Conservation (phyloP, 2,797 vertebrate genomes). For the Potorous gilbertii region DNA sequence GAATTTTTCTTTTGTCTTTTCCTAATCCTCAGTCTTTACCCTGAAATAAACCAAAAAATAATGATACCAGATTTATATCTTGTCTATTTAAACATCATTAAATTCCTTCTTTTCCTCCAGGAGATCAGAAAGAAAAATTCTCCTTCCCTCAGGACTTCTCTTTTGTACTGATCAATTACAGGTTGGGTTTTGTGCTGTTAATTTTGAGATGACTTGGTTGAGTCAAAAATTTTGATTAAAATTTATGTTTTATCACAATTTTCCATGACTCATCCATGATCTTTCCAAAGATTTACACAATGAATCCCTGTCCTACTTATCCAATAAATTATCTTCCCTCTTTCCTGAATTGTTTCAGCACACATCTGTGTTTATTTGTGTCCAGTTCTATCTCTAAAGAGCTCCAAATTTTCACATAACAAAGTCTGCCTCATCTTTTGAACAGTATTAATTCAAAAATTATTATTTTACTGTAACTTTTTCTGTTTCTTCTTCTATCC, state of each 20-base stretch:
- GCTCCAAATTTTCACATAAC: slow-evolving; percentile 60
- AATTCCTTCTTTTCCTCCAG: background rate
- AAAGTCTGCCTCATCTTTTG: slow-evolving; percentile 68
- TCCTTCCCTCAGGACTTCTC: background rate
- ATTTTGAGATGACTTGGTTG: slow-evolving; percentile 21
- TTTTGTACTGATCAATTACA: slow-evolving; percentile 25
- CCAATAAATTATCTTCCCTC: slow-evolving; percentile 20
- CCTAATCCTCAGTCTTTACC: background rate
- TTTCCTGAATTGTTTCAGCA: slow-evolving; percentile 55
- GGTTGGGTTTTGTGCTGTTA: slow-evolving; percentile 4
- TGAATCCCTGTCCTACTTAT: slow-evolving; percentile 42
- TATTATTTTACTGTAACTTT: slow-evolving; percentile 51
- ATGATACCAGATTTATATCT: background rate
- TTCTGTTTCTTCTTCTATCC: slow-evolving; percentile 55
- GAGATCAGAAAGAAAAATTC: slow-evolving; percentile 24
- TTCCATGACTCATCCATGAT: slow-evolving; percentile 46
- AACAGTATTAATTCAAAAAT: slow-evolving; percentile 71
- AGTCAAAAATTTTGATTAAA: slow-evolving; percentile 49
- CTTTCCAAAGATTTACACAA: slow-evolving; percentile 45
- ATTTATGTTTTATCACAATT: slow-evolving; percentile 49
- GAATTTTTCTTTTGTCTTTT: background rate
- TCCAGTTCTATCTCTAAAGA: slow-evolving; percentile 53
- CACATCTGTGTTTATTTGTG: slow-evolving; percentile 62
- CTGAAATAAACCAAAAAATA: background rate
- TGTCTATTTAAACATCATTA: background rate